Conservation (phyloP, 2,113 vertebrate genomes). For the Ceuthmochares aereus region DNA sequence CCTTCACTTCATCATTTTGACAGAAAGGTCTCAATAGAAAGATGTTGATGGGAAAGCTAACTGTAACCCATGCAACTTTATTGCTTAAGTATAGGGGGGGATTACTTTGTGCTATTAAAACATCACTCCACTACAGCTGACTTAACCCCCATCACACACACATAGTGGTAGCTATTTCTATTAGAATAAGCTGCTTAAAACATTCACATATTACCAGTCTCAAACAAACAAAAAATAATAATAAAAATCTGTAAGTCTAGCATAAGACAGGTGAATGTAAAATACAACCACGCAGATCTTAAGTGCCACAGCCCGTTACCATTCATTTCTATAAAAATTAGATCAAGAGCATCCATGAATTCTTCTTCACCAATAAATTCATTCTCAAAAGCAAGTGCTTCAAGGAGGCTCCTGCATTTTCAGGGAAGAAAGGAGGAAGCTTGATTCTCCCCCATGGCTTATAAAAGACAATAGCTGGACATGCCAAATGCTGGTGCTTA, state of each 20-base stretch:
- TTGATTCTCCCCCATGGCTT: conserved; percentile 43
- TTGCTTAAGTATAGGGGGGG: neutral
- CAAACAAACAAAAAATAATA: neutral
- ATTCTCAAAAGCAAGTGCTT: neutral
- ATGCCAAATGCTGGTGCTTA: neutral
- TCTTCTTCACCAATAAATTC: neutral
- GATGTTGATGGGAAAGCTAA: conserved; percentile 32
- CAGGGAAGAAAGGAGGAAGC: neutral
- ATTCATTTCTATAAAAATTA: conserved; percentile 21
- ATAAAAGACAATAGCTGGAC: neutral
- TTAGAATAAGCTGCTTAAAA: neutral
- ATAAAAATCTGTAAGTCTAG: neutral
- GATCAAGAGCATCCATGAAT: neutral
- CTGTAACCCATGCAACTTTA: conserved; percentile 44
- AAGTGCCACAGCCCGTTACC: neutral
- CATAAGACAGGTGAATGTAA: neutral
- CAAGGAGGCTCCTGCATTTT: neutral
- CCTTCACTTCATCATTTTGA: conserved; percentile 62
- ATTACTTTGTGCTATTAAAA: conserved; percentile 31
- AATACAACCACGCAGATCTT: neutral
- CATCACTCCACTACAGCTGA: neutral
- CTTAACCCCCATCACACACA: no score
- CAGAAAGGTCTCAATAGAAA: conserved; percentile 62
- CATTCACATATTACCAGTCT: neutral
- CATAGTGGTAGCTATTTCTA: neutral